Percentiles rank a stretch among this genome's conserved stretches.
Evolutionary conservation across 2,797 vertebrate species (phyloP).

Genomic region (Channallabes apus): DNA sequence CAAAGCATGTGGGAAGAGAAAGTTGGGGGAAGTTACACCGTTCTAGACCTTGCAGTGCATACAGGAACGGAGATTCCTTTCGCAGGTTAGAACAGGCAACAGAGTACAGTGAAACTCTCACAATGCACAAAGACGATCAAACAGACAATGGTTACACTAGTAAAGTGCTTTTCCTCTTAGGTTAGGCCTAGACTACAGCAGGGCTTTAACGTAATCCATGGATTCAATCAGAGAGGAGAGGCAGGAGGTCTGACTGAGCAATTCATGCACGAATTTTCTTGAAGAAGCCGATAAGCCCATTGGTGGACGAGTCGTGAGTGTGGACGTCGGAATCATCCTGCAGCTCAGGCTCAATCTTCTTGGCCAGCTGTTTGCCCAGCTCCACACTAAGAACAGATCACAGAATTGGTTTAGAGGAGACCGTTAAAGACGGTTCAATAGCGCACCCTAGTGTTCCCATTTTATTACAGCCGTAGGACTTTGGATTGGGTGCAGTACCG

Average conservation of each 20-base stretch:
- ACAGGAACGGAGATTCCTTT: slow-evolving; percentile 3
- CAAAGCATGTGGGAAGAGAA: slow-evolving; percentile 5
- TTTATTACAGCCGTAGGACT: neutral
- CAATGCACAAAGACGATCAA: slow-evolving; percentile 45
- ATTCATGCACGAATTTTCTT: slow-evolving; percentile 86
- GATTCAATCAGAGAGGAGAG: slow-evolving; percentile 12
- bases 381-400: slow-evolving; percentile 79
- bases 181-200: slow-evolving; percentile 38
- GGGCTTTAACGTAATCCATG: slow-evolving; percentile 28
- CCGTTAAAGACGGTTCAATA: neutral
- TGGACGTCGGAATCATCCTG: slow-evolving; percentile 79
- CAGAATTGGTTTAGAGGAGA: neutral
- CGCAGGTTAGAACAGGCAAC: slow-evolving; percentile 43
- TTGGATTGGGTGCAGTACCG: neutral
- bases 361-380: slow-evolving; percentile 94
- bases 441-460: neutral
- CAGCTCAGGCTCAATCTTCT: slow-evolving; percentile 96
- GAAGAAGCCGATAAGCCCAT: slow-evolving; percentile 93
- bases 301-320: slow-evolving; percentile 94
- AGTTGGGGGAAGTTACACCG: slow-evolving; percentile 39
- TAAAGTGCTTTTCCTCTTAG: slow-evolving; percentile 61
- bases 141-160: slow-evolving; percentile 52
- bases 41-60: slow-evolving; percentile 47
- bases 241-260: neutral
- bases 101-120: slow-evolving; percentile 48